Percentiles rank a stretch among this genome's conserved stretches.
Evolutionary conservation across 1,140 invertebrate genomes (phyloP).

Genomic region (Zaprionus davidi): DNA sequence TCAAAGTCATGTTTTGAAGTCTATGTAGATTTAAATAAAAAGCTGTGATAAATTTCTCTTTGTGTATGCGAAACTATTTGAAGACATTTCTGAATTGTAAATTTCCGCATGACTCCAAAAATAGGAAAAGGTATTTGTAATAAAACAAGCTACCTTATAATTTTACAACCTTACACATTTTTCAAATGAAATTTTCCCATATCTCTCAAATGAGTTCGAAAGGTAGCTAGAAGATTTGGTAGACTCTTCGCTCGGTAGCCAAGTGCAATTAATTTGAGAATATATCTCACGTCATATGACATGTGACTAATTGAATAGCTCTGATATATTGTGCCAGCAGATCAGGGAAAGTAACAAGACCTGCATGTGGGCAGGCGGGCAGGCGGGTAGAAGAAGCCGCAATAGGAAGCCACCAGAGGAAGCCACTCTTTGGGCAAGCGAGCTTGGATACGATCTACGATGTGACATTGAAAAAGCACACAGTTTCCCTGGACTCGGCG

Average conservation of each 20-base stretch:
- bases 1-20: too few relatives aligned
- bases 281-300: conserved; percentile 70
- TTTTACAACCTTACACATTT: conserved; percentile 1
- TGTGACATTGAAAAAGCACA: conserved; percentile 61
- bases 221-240: conserved; percentile 30
- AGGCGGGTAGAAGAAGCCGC: neutral
- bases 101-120: too few relatives aligned
- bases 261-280: conserved; percentile 66
- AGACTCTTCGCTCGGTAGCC: conserved; percentile 31
- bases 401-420: neutral
- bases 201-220: conserved; percentile 1
- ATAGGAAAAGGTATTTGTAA: too few relatives aligned
- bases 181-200: neutral
- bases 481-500: conserved; percentile 26
- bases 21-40: too few relatives aligned
- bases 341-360: conserved; percentile 70
- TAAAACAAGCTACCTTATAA: too few relatives aligned
- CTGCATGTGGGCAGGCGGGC: neutral
- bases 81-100: too few relatives aligned
- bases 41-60: too few relatives aligned
- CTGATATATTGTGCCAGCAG: conserved; percentile 62
- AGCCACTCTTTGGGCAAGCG: neutral
- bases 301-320: conserved; percentile 80
- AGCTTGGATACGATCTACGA: neutral
- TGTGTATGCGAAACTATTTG: too few relatives aligned